Evolutionary conservation across 92 coral and sea anemone genomes (phyloP), one percentile per base, ranked within the genome.

Genomic region (Diadumene lineata): DNA sequence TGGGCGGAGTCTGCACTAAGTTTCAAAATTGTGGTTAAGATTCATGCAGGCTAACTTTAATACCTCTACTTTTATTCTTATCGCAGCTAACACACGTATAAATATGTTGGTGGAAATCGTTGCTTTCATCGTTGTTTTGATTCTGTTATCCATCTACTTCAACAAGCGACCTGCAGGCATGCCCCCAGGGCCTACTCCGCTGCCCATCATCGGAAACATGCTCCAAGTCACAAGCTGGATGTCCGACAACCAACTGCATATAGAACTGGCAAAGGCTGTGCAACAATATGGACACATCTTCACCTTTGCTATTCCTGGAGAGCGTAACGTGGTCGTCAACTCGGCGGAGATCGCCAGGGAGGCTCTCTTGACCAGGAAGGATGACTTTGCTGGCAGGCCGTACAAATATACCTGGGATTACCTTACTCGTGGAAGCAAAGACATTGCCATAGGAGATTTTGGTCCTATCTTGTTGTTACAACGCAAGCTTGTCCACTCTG

Each of bases 401-500:
- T 48, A 66, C 7, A 70, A 65, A 34, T 84, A 72, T 44, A 81
- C 79, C 0, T 65, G 63, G 77, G 69, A 81, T 16, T 73, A 74
- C 57, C 43, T 83, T 1, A 70, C 80, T 0, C 79, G 80, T 27
- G 90, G 86, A 4, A 67, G 73, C 2, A 81, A 44, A 50, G 86
- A 82, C 67, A 86, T 86, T 34, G 78, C 76, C 0, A 68, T 81
- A 62, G 83, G 83, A 10, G 86, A 86, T 67, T 86, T 81, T 43
- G 68, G 80, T 21, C 76, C 80, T 1, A 55, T 77, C 1, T 66
- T 80, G 33, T 38, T 85, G 24, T 19, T 74, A 28, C 85, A 73
- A 27, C 84, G 93, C 31, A 89, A 89, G 78, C 71, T 89, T 21
- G 90, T 82, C 0, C 93, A 89, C 67, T 85, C 88, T 24, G 93